Conservation (phyloP, 2,888 invertebrate genomes). For the Epicampocera succincta region DNA sequence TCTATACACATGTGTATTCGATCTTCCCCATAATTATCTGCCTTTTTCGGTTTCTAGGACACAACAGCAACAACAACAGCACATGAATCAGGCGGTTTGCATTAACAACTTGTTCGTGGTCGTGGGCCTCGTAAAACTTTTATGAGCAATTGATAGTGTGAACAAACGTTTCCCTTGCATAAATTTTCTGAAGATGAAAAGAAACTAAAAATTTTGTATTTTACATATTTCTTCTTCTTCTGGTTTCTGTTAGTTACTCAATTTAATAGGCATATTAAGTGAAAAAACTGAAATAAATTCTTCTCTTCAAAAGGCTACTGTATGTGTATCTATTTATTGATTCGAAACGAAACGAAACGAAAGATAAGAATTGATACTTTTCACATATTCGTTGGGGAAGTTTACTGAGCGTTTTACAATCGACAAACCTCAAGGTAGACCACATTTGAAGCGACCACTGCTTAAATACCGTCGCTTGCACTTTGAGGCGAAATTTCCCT, state of each 20-base stretch:
- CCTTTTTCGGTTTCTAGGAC: constrained; percentile 10
- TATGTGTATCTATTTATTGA: constrained; percentile 36
- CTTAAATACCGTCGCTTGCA: neutral
- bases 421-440: neutral
- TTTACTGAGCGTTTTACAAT: neutral
- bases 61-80: neutral
- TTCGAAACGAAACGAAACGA: constrained; percentile 8
- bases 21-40: constrained; percentile 2
- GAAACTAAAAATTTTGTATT: constrained; percentile 45
- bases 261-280: constrained; percentile 47
- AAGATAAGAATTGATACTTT: neutral
- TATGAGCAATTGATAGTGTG: constrained; percentile 81
- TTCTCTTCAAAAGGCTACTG: constrained; percentile 57
- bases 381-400: neutral
- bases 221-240: constrained; percentile 44
- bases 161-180: constrained; percentile 76
- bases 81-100: constrained; percentile 46
- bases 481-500: neutral
- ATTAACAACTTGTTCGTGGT: constrained; percentile 69
- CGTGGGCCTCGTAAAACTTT: constrained; percentile 80
- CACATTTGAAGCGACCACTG: constrained; percentile 1
- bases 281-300: constrained; percentile 54
- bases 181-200: constrained; percentile 60
- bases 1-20: constrained; percentile 27
- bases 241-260: constrained; percentile 38